phyloP scores from a whole-genome alignment of 2,797 vertebrate species.

The Periophthalmus magnuspinnatus region DNA sequence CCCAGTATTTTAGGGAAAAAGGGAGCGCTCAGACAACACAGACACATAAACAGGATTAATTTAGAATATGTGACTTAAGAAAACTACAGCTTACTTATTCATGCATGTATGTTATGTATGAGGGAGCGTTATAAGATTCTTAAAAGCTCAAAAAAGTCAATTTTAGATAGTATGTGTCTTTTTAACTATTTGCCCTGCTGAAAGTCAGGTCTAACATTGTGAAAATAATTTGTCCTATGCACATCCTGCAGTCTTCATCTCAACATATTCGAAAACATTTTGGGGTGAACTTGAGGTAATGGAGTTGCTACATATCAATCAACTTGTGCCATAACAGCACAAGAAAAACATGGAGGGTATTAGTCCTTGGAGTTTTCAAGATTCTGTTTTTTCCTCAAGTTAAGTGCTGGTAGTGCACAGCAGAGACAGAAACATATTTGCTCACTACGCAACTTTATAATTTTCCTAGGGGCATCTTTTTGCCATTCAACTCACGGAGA shows the following conservation, averaged over 20 bases:
- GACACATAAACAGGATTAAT: too few relatives aligned
- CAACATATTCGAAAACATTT: not conserved
- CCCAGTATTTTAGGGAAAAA: too few relatives aligned
- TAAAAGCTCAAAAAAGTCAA: too few relatives aligned
- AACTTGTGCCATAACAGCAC: not conserved
- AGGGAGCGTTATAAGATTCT: too few relatives aligned
- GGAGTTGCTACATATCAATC: not conserved
- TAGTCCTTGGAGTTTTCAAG: not conserved
- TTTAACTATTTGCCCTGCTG: too few relatives aligned
- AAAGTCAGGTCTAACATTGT: too few relatives aligned
- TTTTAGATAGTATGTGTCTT: too few relatives aligned
- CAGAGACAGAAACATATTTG: conserved; percentile 29
- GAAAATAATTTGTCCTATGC: not conserved
- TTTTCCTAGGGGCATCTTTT: conserved; percentile 50
- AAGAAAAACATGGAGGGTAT: conserved; percentile 19
- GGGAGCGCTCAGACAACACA: too few relatives aligned
- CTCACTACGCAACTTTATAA: conserved; percentile 27
- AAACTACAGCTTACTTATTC: too few relatives aligned
- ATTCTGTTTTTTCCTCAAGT: conserved; percentile 24
- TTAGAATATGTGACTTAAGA: too few relatives aligned
- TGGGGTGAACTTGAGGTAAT: not conserved
- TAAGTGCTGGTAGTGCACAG: conserved; percentile 15
- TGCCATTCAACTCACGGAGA: conserved; percentile 59
- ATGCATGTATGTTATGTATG: too few relatives aligned
- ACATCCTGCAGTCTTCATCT: not conserved